phyloP scores from a whole-genome alignment of 1,140 invertebrate genomes.

The Holotrichia oblita region DNA sequence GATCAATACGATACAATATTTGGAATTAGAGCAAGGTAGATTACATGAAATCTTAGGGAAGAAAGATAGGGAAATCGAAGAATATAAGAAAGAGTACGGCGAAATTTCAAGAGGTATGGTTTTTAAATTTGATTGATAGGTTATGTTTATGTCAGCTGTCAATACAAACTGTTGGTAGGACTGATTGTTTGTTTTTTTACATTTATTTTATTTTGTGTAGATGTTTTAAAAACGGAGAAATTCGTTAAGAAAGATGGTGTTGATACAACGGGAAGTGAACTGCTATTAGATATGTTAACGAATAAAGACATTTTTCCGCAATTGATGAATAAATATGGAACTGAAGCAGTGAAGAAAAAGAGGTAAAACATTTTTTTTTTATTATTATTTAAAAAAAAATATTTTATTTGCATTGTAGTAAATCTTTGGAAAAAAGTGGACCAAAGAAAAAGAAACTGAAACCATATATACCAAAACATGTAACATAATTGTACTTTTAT shows the following conservation, averaged over 20 bases:
- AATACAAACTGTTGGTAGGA: too few species aligned
- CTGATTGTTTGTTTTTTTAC: too few species aligned
- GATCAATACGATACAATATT: conserved; percentile 49
- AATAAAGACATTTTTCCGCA: conserved; percentile 10
- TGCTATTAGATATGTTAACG: conserved; percentile 9
- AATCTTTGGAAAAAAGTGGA: conserved; percentile 1
- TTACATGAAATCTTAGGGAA: conserved; percentile 48
- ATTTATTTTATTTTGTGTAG: neutral
- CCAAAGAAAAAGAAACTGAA: conserved; percentile 22
- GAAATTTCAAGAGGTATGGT: conserved; percentile 49
- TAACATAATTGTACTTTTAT: neutral
- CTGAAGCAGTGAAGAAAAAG: conserved; percentile 2
- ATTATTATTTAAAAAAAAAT: neutral
- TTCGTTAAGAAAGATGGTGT: conserved; percentile 1
- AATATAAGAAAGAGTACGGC: conserved; percentile 52
- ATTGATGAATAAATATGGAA: conserved; percentile 27
- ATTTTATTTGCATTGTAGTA: neutral
- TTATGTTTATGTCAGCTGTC: too few species aligned
- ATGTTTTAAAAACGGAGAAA: conserved; percentile 33
- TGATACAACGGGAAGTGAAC: neutral
- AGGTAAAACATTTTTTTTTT: neutral
- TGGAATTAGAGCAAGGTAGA: conserved; percentile 49
- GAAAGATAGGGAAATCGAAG: conserved; percentile 52
- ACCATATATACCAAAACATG: neutral
- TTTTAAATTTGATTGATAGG: conserved; percentile 31